A percentile compares a stretch with the other conserved stretches of the same genome.
These are phyloP conservation scores for Edolisoma coerulescens DNA, from an alignment of 2,113 vertebrate genomes.

Conservation along the genomic window DNA sequence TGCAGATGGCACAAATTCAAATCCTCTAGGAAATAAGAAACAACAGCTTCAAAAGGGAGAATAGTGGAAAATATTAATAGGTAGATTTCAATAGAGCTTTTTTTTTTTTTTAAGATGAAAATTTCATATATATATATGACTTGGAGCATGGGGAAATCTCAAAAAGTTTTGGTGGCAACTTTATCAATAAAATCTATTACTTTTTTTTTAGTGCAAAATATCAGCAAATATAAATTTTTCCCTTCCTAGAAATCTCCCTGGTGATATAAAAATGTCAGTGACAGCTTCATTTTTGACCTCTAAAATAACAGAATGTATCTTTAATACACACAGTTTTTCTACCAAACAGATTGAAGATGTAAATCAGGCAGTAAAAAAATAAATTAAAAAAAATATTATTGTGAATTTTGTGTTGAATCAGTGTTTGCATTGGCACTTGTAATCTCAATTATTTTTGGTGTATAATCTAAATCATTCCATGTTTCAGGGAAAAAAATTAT, in stretches of 20 bases:
- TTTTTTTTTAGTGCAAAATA: background rate
- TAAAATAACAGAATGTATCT: background rate
- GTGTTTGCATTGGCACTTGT: background rate
- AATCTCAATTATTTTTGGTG: background rate
- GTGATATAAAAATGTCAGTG: background rate
- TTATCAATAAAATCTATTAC: background rate
- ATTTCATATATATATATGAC: background rate
- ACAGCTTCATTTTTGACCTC: background rate
- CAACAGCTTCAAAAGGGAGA: background rate
- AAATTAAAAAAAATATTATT: background rate
- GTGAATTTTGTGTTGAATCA: background rate
- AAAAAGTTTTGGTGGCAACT: background rate
- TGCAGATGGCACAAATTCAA: background rate
- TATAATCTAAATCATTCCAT: background rate
- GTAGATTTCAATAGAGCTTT: background rate
- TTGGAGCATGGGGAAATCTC: accelerated
- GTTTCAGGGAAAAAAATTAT: background rate
- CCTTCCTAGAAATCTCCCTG: background rate
- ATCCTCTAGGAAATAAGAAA: background rate
- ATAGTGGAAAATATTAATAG: background rate
- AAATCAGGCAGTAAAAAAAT: background rate
- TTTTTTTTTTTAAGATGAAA: background rate
- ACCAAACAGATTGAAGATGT: background rate
- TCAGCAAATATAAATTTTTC: background rate
- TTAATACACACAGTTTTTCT: background rate